Conservation (phyloP, 2,113 vertebrate genomes). For the Mustela lutreola region DNA sequence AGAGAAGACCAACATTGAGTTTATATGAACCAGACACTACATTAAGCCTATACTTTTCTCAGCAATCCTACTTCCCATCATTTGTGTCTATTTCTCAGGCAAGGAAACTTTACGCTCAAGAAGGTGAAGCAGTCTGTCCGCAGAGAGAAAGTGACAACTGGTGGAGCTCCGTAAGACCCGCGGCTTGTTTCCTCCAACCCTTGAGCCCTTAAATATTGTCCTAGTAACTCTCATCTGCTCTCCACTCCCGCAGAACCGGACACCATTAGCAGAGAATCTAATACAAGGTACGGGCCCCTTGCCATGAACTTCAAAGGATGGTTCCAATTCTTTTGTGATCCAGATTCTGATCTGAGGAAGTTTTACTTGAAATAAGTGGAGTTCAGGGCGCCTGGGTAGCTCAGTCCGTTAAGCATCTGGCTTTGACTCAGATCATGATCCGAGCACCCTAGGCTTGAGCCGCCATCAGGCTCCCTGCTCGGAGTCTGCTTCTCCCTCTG, state of each 20-base stretch:
- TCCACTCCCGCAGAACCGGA: background rate
- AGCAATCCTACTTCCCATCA: background rate
- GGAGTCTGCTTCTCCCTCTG: background rate
- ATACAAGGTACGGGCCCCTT: background rate
- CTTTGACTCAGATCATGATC: background rate
- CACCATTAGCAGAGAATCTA: background rate
- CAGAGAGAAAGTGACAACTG: background rate
- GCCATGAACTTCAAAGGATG: background rate
- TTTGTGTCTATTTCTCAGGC: slow-evolving; percentile 4
- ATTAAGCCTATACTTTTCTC: background rate
- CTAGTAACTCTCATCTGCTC: background rate
- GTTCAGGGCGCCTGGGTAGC: background rate
- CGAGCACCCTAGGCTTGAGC: background rate
- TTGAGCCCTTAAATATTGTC: background rate
- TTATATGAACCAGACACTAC: background rate
- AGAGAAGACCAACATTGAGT: background rate
- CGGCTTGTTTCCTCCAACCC: background rate
- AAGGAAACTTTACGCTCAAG: background rate
- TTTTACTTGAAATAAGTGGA: background rate
- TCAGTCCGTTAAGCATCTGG: background rate
- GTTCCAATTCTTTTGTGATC: slow-evolving; percentile 27
- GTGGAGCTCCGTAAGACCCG: background rate
- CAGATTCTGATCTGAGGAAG: background rate
- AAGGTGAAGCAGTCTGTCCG: background rate
- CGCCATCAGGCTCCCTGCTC: no score